Evolutionary conservation across 2,888 invertebrate species (phyloP), one percentile per base, ranked within the genome.

Genomic region (Malacosoma neustria): DNA sequence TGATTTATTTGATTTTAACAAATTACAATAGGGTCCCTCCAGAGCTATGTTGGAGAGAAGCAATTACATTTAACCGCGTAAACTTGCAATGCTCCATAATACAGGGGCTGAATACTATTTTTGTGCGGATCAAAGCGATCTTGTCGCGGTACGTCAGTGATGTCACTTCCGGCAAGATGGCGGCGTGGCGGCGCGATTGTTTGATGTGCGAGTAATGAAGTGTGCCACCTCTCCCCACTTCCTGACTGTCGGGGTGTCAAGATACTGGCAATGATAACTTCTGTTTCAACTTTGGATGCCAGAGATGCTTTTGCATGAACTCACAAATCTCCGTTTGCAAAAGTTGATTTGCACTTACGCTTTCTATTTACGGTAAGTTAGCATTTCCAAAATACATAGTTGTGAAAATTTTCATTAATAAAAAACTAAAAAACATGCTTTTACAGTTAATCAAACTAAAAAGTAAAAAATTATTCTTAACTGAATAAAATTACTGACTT

Each of bases 121-220:
- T 80, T 76, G 72, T 61, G 61, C 51, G 72, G 82, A 84, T 84
- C 82, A 82, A 82, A 84, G 82, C 69, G 72, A 79, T 73, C 65
- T 22, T 22, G 70, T 51, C 57, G 57, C 56, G 57, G 60, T 59
- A 64, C 71, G 72, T 70, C 73, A 69, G 61, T 73, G 74, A 77
- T 70, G 72, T 77, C 73, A 80, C 76, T 73, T 84, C 84, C 84
- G 79, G 63, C 72, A 79, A 82, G 82, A 82, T 82, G 84, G 81
- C 80, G 81, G 67, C 72, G 64, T 22, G 6, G 57, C 61, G 60
- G 62, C 58, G 57, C 71, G 77, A 82, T 86, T 86, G 86, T 86
- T 85, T 85, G 85, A 85, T 80, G 79, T 75, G 71, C 74, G 75
- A 76, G 85, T 86, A 86, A 87, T 86, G 86, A 86, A 86, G 85